phyloP scores from a whole-genome alignment of 2,113 vertebrate genomes.

The Thunnus maccoyii region DNA sequence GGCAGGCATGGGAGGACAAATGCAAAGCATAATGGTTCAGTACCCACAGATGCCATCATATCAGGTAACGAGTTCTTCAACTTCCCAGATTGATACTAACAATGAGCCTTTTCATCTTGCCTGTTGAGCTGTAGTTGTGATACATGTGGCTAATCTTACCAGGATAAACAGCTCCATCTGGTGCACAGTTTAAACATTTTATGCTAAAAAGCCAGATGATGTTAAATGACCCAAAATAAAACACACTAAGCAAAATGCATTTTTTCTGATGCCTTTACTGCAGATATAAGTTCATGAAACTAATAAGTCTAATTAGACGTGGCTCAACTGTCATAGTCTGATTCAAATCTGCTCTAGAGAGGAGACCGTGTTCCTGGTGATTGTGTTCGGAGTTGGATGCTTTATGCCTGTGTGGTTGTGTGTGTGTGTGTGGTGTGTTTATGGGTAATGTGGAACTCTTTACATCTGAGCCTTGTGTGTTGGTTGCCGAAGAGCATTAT shows the following conservation, averaged over 20 bases:
- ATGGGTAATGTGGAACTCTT: too few relatives aligned
- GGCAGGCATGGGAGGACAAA: constrained; percentile 90
- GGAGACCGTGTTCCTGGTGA: not conserved
- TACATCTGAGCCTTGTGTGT: too few relatives aligned
- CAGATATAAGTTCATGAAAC: too few relatives aligned
- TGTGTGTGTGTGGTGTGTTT: not conserved
- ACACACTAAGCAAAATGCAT: too few relatives aligned
- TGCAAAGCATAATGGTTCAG: constrained; percentile 98
- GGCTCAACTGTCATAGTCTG: too few relatives aligned
- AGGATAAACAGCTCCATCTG: constrained; percentile 46
- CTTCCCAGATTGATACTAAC: too few relatives aligned
- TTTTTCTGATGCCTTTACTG: too few relatives aligned
- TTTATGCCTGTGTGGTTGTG: too few relatives aligned
- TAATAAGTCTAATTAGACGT: too few relatives aligned
- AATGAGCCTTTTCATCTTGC: not conserved
- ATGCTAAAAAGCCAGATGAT: not conserved
- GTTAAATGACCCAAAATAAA: not conserved
- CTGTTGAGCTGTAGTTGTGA: not conserved
- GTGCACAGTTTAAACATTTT: constrained; percentile 14
- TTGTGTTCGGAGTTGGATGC: not conserved
- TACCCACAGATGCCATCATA: constrained; percentile 98
- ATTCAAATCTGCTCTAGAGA: too few relatives aligned
- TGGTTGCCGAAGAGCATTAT: too few relatives aligned
- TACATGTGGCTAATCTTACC: not conserved
- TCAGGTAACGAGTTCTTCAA: constrained; percentile 85